Base-by-base conservation (phyloP, 2,888 invertebrate species). In the Tuberolachnus salignus region DNA sequence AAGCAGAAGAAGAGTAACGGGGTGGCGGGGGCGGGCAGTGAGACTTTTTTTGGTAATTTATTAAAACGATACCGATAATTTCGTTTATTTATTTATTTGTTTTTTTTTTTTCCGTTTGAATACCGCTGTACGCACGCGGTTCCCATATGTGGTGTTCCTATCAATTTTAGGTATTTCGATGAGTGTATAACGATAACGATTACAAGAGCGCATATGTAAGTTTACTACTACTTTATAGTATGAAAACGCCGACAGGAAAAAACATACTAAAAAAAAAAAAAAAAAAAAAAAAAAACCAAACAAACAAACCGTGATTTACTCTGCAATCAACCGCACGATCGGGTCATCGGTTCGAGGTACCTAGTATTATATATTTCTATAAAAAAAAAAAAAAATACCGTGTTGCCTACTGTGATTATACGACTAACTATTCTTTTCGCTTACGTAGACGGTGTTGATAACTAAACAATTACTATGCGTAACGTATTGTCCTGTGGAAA, bases 311-410 rank as follows among this genome's bases (percentile, higher is more conserved):
- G n/a, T n/a, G n/a, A 63, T 51, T 53, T 26, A 19, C 59, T 21
- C 26, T 34, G 1, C 72, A 26, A 61, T 6, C 34, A 34, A 34
- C 34, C 34, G 34, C 34, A 42, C 8, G n/a, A 73, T 51, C 61
- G 49, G 61, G 63, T 73, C 73, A 51, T 73, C 73, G 51, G 73
- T 73, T 63, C 21, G 61, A 63, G 73, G 42, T 34, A 34, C 6
- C 34, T 34, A 46, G 49, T 73, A 46, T 71, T 53, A 42, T 16
- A 19, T 57, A 26, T 46, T 13, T 46, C 67, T 51, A 51, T 49
- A 51, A 34, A n/a, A n/a, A n/a, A n/a, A n/a, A n/a, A n/a, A n/a
- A n/a, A n/a, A 34, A 34, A 34, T 72, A 21, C 16, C 26, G 72
- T 72, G 61, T 72, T 49, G 46, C 59, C 26, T 53, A 34, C 34